A percentile compares a stretch with the other conserved stretches of the same genome.
These are phyloP conservation scores for Cheilosia variabilis DNA, from an alignment of 2,888 invertebrate genomes.

Conservation along the genomic window DNA sequence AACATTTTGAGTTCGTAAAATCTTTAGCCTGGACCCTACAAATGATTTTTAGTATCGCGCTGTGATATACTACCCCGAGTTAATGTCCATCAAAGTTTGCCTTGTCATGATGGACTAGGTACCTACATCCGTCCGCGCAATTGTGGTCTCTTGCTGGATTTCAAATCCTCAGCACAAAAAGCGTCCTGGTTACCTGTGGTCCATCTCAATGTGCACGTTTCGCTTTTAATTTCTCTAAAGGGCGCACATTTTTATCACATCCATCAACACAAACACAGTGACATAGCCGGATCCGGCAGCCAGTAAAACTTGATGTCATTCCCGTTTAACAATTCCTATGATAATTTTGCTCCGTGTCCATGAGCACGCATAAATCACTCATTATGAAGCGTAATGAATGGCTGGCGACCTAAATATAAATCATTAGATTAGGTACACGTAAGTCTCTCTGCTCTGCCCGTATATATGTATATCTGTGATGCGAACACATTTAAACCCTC, in stretches of 20 bases:
- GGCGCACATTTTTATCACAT: slow-evolving; percentile 57
- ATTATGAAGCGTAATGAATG: slow-evolving; percentile 84
- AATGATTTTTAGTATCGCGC: no score
- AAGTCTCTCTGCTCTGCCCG: slow-evolving; percentile 43
- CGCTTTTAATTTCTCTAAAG: slow-evolving; percentile 66
- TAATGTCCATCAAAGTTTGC: no score
- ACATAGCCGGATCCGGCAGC: slow-evolving; percentile 28
- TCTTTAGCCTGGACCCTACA: no score
- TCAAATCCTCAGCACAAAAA: no score
- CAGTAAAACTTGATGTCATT: slow-evolving; percentile 68
- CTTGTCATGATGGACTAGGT: no score
- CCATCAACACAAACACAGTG: slow-evolving; percentile 36
- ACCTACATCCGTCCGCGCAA: no score
- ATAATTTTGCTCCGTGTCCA: slow-evolving; percentile 73
- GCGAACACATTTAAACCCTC: slow-evolving; percentile 52
- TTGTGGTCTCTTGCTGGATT: no score
- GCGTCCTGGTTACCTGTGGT: neutral
- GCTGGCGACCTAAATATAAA: slow-evolving; percentile 84
- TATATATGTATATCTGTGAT: slow-evolving; percentile 8
- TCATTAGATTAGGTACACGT: slow-evolving; percentile 83
- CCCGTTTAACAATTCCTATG: slow-evolving; percentile 72
- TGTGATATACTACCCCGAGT: no score
- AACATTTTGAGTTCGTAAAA: no score
- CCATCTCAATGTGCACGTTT: neutral
- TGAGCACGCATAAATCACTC: slow-evolving; percentile 83